A percentile compares a stretch with the other conserved stretches of the same genome.
Conservation (phyloP, 2,113 vertebrate genomes). For the Amphilophus citrinellus region DNA sequence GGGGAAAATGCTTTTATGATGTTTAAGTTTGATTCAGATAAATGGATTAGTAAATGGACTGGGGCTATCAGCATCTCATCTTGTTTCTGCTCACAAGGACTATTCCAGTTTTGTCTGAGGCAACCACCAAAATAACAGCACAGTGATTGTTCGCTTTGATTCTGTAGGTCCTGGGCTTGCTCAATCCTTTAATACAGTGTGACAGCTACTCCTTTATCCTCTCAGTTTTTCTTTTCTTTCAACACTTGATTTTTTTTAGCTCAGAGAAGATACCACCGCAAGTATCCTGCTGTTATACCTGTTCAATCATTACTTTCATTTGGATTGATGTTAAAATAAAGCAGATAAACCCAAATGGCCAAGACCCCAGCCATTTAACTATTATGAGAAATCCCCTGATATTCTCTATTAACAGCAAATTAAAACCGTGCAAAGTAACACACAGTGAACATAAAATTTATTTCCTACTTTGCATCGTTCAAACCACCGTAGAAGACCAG, state of each 20-base stretch:
- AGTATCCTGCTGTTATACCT: constrained; percentile 5
- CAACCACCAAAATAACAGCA: constrained; percentile 53
- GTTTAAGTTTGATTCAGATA: constrained; percentile 46
- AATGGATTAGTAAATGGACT: constrained; percentile 48
- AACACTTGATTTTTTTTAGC: neutral
- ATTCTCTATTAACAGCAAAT: neutral
- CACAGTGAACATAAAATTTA: neutral
- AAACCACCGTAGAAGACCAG: neutral
- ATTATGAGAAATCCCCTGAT: neutral
- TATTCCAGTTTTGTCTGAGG: constrained; percentile 29
- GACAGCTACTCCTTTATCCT: constrained; percentile 30
- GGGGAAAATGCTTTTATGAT: constrained; percentile 20
- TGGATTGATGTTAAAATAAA: constrained; percentile 8
- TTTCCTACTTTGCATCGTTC: neutral
- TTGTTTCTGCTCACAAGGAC: constrained; percentile 32
- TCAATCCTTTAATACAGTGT: constrained; percentile 44
- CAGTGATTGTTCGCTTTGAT: constrained; percentile 26
- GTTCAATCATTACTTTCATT: constrained; percentile 25
- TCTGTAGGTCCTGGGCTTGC: constrained; percentile 17
- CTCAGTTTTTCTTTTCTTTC: constrained; percentile 18
- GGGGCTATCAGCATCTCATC: constrained; percentile 47
- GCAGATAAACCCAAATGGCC: neutral
- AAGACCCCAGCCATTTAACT: neutral
- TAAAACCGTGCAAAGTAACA: constrained; percentile 3
- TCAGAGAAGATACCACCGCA: constrained; percentile 3